Evolutionary conservation across 30 jellyfish, hydroid and myxozoan species (phyloP).

Genomic region (Catostylus mosaicus): DNA sequence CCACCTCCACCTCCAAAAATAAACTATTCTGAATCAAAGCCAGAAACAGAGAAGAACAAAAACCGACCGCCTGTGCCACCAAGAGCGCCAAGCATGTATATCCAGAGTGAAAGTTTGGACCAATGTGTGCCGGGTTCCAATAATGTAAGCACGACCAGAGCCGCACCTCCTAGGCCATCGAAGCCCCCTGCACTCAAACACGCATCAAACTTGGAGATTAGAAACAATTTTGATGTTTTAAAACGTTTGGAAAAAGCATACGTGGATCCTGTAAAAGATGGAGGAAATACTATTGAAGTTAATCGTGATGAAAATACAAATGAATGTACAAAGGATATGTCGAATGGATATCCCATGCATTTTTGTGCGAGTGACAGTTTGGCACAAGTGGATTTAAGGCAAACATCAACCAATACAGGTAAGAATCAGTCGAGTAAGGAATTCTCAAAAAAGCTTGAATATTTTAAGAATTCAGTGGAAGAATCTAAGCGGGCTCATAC

Average conservation of each 20-base stretch:
- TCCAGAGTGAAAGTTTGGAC: slow-evolving; percentile 31
- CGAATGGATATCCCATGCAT: not conserved
- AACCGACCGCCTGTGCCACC: slow-evolving; percentile 75
- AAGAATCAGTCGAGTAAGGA: not conserved
- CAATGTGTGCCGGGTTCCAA: no score
- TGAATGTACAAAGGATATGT: not conserved
- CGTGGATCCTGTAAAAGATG: not conserved
- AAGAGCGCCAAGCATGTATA: slow-evolving; percentile 68
- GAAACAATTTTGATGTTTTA: not conserved
- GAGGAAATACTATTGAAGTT: not conserved
- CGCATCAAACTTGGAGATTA: not conserved
- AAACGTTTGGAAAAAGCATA: not conserved
- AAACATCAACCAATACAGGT: not conserved
- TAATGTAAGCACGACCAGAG: not conserved
- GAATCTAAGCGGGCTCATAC: slow-evolving; percentile 12
- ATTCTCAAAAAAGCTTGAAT: slow-evolving; percentile 37
- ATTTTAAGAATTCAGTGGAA: slow-evolving; percentile 8
- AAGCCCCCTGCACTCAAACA: slow-evolving; percentile 25
- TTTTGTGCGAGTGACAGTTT: not conserved
- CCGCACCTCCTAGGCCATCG: slow-evolving; percentile 59
- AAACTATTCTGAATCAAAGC: not conserved
- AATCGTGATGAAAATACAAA: not conserved
- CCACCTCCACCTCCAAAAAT: slow-evolving; percentile 80
- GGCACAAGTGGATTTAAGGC: not conserved
- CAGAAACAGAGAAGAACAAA: slow-evolving; percentile 1